Percentiles rank a stretch among this genome's conserved stretches.
Evolutionary conservation across 2,113 vertebrate genomes (phyloP).

Genomic region (Circaetus gallicus): DNA sequence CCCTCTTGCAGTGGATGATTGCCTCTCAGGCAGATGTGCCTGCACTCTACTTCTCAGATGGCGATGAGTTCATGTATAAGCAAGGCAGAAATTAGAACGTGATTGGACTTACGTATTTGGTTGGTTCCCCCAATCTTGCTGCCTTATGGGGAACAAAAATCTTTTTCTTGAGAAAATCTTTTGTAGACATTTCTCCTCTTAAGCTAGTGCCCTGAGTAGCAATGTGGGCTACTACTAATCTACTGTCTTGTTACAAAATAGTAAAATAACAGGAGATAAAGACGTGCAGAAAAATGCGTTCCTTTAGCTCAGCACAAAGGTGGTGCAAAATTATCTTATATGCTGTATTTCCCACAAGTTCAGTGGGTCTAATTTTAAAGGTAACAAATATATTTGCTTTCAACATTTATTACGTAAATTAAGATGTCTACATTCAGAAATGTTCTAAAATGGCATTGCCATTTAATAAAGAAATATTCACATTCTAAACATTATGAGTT

Average conservation of each 20-base stretch:
- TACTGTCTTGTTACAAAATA: neutral
- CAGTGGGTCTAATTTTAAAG: neutral
- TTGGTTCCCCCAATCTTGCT: neutral
- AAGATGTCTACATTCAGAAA: neutral
- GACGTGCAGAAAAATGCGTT: neutral
- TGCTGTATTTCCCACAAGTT: neutral
- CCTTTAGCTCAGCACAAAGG: neutral
- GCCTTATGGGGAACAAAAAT: neutral
- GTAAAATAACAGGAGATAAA: neutral
- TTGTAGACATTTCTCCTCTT: neutral
- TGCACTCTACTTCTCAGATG: constrained; percentile 43
- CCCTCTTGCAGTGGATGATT: constrained; percentile 51
- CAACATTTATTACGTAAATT: neutral
- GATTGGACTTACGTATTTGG: neutral
- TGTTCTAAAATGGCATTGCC: neutral
- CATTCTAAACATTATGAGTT: neutral
- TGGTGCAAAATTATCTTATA: neutral
- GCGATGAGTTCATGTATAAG: constrained; percentile 52
- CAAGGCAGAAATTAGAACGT: neutral
- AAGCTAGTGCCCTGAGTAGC: neutral
- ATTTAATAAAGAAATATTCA: neutral
- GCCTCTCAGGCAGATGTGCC: constrained; percentile 59
- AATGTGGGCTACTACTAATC: neutral
- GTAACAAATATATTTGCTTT: neutral
- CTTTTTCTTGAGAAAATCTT: neutral